Conservation (phyloP, 2,113 vertebrate species). For the Pycnonotus jocosus region DNA sequence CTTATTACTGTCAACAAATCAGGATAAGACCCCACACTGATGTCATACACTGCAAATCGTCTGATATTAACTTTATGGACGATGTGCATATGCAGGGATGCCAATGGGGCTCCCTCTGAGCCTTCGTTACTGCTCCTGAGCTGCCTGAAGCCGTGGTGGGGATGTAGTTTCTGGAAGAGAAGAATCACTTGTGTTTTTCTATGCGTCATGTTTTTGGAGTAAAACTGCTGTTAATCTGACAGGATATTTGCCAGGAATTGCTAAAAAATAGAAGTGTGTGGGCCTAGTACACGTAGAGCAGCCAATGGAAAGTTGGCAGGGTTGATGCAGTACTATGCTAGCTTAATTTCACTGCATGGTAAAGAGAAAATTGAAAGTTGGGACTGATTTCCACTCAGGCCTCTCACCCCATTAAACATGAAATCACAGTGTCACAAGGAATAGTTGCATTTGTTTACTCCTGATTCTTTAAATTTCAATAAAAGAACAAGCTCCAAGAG, state of each 20-base stretch:
- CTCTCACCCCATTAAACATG: neutral
- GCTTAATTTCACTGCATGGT: neutral
- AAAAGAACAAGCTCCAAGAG: neutral
- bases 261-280: constrained; percentile 41
- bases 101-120: neutral
- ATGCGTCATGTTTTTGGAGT: neutral
- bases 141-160: neutral
- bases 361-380: neutral
- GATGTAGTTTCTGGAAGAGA: neutral
- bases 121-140: neutral
- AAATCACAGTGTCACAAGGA: neutral
- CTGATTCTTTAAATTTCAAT: neutral
- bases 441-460: neutral
- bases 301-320: constrained; percentile 53
- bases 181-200: neutral
- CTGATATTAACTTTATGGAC: neutral
- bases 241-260: constrained; percentile 49
- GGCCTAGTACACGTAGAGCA: neutral
- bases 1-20: neutral
- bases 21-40: neutral
- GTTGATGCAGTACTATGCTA: neutral
- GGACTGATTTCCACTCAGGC: neutral
- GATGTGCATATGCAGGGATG: rapidly evolving
- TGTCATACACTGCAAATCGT: neutral
- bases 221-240: constrained; percentile 21